Percentiles rank a stretch among this genome's conserved stretches.
Conservation (phyloP, 2,888 invertebrate genomes). For the Parthenolecanium corni region DNA sequence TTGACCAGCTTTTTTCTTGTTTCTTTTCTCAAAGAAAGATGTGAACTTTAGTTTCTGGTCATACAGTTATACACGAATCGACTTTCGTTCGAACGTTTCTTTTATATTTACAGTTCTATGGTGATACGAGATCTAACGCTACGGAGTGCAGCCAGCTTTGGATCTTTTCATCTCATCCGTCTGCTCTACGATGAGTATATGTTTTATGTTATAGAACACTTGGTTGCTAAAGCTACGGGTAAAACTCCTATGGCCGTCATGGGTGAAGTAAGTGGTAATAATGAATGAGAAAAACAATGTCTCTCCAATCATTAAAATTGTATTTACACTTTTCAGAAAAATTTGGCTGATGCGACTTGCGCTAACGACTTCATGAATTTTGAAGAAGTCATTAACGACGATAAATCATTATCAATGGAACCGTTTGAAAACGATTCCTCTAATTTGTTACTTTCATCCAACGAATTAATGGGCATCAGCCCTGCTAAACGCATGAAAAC, state of each 20-base stretch:
- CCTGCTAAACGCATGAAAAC: constrained; percentile 22
- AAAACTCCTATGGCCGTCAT: constrained; percentile 93
- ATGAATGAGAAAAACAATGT: background rate
- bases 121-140: constrained; percentile 94
- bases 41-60: background rate
- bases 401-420: constrained; percentile 12
- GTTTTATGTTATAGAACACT: constrained; percentile 95
- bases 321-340: background rate
- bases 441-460: constrained; percentile 15
- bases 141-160: constrained; percentile 93
- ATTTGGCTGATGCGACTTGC: background rate
- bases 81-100: too few species aligned
- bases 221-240: constrained; percentile 79
- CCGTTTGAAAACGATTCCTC: constrained; percentile 15
- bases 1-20: too few species aligned
- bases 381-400: constrained; percentile 2
- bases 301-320: background rate
- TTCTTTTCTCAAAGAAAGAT: too few species aligned
- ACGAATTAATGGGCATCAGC: constrained; percentile 11
- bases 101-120: constrained; percentile 77
- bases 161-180: constrained; percentile 95
- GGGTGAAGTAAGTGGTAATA: constrained; percentile 46
- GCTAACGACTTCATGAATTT: constrained; percentile 11
- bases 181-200: constrained; percentile 98
- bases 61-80: too few species aligned